These are phyloP conservation scores for Micrasema longulum DNA, from an alignment of 1,140 invertebrate genomes.

Conservation along the genomic window DNA sequence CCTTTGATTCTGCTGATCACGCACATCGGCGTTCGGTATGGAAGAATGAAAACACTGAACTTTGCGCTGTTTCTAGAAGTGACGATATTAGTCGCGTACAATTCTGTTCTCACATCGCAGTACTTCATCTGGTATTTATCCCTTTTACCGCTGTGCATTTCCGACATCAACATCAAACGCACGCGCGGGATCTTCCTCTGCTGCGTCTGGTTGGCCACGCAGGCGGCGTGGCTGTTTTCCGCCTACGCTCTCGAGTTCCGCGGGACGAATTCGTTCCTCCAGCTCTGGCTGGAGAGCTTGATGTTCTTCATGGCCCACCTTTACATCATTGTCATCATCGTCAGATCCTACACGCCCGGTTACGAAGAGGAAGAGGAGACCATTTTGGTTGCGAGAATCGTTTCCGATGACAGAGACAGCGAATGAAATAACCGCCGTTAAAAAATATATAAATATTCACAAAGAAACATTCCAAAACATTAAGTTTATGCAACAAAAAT, in stretches of 20 bases:
- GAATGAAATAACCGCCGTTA: too few relatives aligned
- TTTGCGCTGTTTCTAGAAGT: conserved; percentile 90
- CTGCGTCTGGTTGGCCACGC: conserved; percentile 81
- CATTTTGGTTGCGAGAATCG: background rate
- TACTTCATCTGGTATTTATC: conserved; percentile 98
- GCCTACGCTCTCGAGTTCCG: conserved; percentile 94
- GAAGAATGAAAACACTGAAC: conserved; percentile 75
- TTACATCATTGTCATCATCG: conserved; percentile 76
- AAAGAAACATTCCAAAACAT: too few relatives aligned
- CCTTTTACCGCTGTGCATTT: conserved; percentile 83
- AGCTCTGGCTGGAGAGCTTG: conserved; percentile 82
- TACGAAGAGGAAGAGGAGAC: conserved; percentile 18
- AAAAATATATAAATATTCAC: too few relatives aligned
- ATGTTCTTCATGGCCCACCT: conserved; percentile 84
- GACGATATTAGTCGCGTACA: conserved; percentile 92
- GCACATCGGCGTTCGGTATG: conserved; percentile 78
- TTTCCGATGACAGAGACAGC: too few relatives aligned
- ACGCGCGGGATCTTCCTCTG: conserved; percentile 64
- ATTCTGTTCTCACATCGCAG: conserved; percentile 97
- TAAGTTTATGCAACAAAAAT: too few relatives aligned
- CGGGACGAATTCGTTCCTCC: conserved; percentile 83
- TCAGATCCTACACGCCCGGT: conserved; percentile 69
- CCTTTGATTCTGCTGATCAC: conserved; percentile 78
- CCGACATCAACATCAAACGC: conserved; percentile 71
- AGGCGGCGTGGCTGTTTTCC: conserved; percentile 88